Evolutionary conservation across 2,113 vertebrate species (phyloP).

Genomic region (Leucopternis melanops): DNA sequence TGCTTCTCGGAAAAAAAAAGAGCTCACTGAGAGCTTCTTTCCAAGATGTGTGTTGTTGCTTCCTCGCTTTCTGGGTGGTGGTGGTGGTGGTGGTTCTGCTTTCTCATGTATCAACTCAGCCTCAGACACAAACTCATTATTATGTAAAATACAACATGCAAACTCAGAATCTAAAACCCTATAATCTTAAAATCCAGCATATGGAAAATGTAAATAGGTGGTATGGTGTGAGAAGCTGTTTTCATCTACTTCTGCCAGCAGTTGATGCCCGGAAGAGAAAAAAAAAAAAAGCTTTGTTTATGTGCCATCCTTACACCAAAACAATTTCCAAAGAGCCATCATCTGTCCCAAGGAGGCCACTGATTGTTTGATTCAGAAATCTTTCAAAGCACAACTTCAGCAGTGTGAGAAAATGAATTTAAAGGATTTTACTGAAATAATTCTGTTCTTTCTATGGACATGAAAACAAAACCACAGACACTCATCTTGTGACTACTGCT

Average conservation of each 20-base stretch:
- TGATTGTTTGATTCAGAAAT: neutral
- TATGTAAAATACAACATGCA: conserved; percentile 73
- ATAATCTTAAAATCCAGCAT: conserved; percentile 71
- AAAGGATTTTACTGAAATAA: neutral
- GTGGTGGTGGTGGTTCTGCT: conserved; percentile 25
- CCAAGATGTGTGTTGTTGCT: conserved; percentile 9
- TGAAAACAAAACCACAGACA: neutral
- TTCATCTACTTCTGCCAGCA: conserved; percentile 55
- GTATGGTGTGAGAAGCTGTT: conserved; percentile 41
- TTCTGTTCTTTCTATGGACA: neutral
- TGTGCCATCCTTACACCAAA: conserved; percentile 2
- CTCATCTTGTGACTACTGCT: neutral
- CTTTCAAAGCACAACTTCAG: neutral
- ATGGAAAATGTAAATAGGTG: conserved; percentile 48
- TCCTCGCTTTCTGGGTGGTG: conserved; percentile 22
- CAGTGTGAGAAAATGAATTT: neutral
- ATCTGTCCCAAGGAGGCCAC: conserved; percentile 18
- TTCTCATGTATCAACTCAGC: conserved; percentile 52
- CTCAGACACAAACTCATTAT: conserved; percentile 57
- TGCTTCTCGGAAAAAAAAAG: neutral
- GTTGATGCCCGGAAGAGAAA: conserved; percentile 43
- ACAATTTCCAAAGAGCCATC: conserved; percentile 35
- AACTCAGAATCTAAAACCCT: conserved; percentile 67
- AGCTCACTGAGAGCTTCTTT: neutral
- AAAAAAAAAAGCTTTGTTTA: neutral